Percentiles rank a stretch among this genome's conserved stretches.
Conservation (phyloP, 2,888 invertebrate genomes). For the Lasioglossum villosulum region DNA sequence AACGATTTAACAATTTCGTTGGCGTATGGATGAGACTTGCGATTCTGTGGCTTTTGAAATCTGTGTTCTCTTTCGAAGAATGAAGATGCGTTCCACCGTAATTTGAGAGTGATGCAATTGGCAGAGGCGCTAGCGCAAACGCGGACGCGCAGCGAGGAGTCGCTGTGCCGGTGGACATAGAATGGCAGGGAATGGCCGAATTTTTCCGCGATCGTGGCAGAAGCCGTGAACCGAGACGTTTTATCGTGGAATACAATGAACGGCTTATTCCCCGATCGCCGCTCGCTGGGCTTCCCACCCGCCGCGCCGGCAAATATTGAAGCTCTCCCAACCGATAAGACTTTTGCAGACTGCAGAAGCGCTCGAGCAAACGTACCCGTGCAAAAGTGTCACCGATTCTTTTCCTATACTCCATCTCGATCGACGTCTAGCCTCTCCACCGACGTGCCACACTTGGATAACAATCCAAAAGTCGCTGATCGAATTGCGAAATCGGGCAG, state of each 20-base stretch:
- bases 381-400: constrained; percentile 41
- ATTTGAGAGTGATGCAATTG: background rate
- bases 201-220: constrained; percentile 48
- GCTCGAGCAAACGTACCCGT: constrained; percentile 45
- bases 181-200: constrained; percentile 13
- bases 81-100: background rate
- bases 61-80: background rate
- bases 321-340: constrained; percentile 51
- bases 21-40: no score
- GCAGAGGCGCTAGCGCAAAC: background rate
- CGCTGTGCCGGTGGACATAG: background rate
- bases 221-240: constrained; percentile 45
- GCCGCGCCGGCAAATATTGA: constrained; percentile 56
- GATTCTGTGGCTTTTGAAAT: background rate
- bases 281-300: constrained; percentile 29
- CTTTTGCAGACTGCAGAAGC: constrained; percentile 51
- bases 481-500: no score
- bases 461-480: background rate
- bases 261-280: constrained; percentile 47
- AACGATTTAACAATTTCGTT: no score
- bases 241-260: constrained; percentile 56
- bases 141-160: background rate
- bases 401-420: background rate
- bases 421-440: background rate
- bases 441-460: background rate